Base-by-base conservation (phyloP, 2,888 invertebrate species). In the Aspidiotus destructor region DNA sequence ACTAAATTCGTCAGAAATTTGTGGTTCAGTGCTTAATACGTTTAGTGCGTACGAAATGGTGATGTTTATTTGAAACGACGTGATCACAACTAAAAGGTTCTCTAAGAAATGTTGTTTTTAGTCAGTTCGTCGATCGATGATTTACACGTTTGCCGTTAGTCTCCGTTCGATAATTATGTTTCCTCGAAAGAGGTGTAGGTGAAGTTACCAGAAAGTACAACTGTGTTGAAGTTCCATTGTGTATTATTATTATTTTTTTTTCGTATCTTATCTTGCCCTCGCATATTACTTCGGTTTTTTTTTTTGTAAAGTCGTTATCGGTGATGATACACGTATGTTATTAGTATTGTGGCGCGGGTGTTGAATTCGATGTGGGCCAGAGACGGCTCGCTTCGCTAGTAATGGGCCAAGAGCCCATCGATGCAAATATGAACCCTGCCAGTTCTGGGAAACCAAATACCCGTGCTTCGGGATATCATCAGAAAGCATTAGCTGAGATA, bases 401-500 rank as follows among this genome's bases (percentile, higher is more conserved):
- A 58, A 71, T 71, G 71, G 71, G 71, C 71, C 70, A 70, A 75
- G 79, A 79, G 79, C 79, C 79, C 76, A 75, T 75, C 74, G 74
- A 73, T 74, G 78, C 77, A 77, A 80, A 78, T 77, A 80, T 80
- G 80, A 80, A 80, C 79, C 78, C 80, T 76, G 78, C 80, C 75
- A 77, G 77, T 74, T 78, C 79, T 76, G 79, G 78, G 77, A 80
- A 80, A 77, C 78, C 84, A 80, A 83, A 84, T 80, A 83, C 84
- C 81, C 85, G 85, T 80, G 83, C 83, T 77, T 84, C 86, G 81
- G 87, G 87, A 80, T 90, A 90, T 80, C 87, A 87, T 80, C 88
- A 89, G 79, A 89, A 89, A 61, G 90, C 90, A 77, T 84, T 91
- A 79, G 89, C 88, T 79, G 87, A 89, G 80, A 91, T 90, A 76